Percentiles rank a stretch among this genome's conserved stretches.
Evolutionary conservation across 2,113 vertebrate species (phyloP).

Genomic region (Macrotis lagotis): DNA sequence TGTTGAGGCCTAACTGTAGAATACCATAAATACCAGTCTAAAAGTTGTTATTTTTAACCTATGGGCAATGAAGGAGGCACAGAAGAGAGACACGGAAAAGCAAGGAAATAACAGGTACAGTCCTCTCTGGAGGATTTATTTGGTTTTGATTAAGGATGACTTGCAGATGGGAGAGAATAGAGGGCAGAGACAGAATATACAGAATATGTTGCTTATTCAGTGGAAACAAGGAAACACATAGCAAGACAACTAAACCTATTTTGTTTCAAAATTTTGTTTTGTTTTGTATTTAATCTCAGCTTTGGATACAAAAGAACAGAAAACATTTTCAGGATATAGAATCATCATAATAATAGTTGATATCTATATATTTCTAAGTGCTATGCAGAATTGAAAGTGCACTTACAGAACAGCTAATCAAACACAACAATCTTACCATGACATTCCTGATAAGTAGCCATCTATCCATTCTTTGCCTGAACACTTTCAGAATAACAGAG

Average conservation of each 20-base stretch:
- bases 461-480: not conserved
- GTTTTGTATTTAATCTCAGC: not conserved
- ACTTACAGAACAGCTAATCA: not conserved
- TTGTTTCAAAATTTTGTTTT: not conserved
- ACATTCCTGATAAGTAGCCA: not conserved
- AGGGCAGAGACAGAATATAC: not conserved
- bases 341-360: not conserved
- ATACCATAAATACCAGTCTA: not conserved
- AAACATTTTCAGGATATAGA: not conserved
- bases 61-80: not conserved
- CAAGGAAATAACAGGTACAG: not conserved
- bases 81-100: not conserved
- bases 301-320: not conserved
- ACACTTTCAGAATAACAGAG: not conserved
- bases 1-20: not conserved
- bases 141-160: not conserved
- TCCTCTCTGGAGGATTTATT: not conserved
- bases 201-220: not conserved
- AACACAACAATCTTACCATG: not conserved
- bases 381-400: not conserved
- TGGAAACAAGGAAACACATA: not conserved
- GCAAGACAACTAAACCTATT: not conserved
- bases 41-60: not conserved
- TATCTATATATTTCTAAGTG: not conserved
- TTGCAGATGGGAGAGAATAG: not conserved